Evolutionary conservation across 2,797 vertebrate genomes (phyloP).

Genomic region (Coendou prehensilis): DNA sequence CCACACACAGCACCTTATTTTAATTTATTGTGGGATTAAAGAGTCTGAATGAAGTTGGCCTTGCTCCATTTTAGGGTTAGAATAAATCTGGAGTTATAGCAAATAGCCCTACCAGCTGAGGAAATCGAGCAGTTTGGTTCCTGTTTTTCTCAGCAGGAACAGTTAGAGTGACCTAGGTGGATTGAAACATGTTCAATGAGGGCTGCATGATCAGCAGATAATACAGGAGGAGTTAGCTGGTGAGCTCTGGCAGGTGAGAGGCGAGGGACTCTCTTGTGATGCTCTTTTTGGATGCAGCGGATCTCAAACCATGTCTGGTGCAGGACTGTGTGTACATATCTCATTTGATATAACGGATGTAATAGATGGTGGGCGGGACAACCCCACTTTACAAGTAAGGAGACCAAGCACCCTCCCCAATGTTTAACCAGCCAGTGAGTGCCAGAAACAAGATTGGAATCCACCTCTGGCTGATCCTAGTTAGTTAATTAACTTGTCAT

Average conservation of each 20-base stretch:
- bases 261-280: neutral
- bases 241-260: neutral
- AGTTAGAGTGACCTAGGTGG: neutral
- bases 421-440: conserved; percentile 1
- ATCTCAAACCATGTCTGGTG: neutral
- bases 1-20: conserved; percentile 55
- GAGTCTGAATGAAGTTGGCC: conserved; percentile 58
- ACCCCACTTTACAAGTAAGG: conserved; percentile 44
- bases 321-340: neutral
- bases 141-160: neutral
- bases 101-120: conserved; percentile 38
- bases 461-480: neutral
- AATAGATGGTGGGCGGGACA: neutral
- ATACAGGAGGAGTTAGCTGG: neutral
- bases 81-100: conserved; percentile 61
- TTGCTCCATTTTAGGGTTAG: conserved; percentile 68
- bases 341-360: neutral
- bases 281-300: neutral
- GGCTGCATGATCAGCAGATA: neutral
- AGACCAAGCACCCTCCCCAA: neutral
- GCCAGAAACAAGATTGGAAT: conserved; percentile 15
- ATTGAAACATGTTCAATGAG: neutral
- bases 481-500: neutral
- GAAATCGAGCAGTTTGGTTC: neutral
- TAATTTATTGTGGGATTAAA: conserved; percentile 66